A percentile compares a stretch with the other conserved stretches of the same genome.
Conservation (phyloP, 2,113 vertebrate species). For the Nanorana parkeri region DNA sequence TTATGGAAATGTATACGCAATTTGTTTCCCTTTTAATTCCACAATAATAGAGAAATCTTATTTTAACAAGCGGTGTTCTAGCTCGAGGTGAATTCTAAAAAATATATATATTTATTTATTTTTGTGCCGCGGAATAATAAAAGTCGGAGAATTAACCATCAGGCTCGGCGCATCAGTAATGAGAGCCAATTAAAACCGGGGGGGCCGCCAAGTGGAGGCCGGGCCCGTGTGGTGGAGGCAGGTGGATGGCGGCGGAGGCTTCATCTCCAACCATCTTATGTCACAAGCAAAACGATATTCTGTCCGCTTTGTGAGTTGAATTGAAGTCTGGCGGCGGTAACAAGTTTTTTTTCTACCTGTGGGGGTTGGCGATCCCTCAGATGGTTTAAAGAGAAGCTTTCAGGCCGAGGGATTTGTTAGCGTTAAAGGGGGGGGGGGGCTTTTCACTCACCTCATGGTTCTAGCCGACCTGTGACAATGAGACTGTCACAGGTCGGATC, state of each 20-base stretch:
- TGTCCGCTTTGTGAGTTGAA: neutral
- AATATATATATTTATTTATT: no score
- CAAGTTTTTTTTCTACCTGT: neutral
- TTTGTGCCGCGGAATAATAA: neutral
- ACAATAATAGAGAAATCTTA: neutral
- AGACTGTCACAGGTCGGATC: no score
- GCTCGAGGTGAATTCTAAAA: neutral
- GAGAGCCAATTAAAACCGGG: constrained; percentile 4
- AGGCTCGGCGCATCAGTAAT: neutral
- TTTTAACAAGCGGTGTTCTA: neutral
- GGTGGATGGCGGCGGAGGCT: neutral
- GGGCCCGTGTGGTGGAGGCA: neutral
- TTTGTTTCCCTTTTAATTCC: neutral
- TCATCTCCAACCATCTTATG: neutral
- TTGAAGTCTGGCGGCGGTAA: neutral
- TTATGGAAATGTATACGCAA: no score
- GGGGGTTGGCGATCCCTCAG: neutral
- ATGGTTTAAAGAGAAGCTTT: neutral
- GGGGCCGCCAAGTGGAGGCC: no score
- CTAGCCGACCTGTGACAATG: no score
- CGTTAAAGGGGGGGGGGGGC: neutral
- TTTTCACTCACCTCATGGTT: no score
- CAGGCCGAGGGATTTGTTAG: neutral
- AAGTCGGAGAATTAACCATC: no score
- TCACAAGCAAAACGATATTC: neutral